Conservation (phyloP, 2,113 vertebrate genomes). For the Castor canadensis region DNA sequence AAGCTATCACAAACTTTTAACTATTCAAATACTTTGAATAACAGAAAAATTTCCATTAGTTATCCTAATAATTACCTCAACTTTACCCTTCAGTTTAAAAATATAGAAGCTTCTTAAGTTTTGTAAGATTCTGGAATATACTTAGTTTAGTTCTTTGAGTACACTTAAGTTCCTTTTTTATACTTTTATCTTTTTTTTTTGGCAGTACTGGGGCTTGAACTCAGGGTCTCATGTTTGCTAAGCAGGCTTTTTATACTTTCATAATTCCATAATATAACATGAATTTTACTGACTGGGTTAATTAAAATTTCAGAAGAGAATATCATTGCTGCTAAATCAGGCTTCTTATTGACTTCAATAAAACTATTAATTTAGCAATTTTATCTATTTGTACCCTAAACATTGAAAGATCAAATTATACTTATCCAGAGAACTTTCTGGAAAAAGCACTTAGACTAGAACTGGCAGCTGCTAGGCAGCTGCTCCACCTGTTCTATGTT, state of each 20-base stretch:
- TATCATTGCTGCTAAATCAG: not conserved
- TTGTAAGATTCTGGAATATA: conserved; percentile 3
- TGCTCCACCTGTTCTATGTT: not conserved
- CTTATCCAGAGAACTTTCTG: not conserved
- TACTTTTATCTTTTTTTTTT: too few relatives aligned
- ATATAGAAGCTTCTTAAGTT: not conserved
- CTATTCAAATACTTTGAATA: not conserved
- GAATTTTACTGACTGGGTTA: not conserved
- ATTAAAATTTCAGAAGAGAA: not conserved
- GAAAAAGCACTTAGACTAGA: not conserved
- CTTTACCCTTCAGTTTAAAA: not conserved
- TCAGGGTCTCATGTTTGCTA: too few relatives aligned
- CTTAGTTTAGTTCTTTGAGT: not conserved
- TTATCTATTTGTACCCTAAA: not conserved
- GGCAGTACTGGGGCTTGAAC: too few relatives aligned
- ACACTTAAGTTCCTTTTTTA: not conserved
- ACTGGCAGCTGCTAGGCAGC: not conserved
- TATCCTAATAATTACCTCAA: not conserved
- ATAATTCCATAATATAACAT: not conserved
- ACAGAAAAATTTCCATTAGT: not conserved
- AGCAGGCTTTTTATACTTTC: not conserved
- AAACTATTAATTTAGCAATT: not conserved
- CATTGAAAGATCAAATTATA: not conserved
- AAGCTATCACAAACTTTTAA: not conserved
- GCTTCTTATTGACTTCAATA: not conserved